Base-by-base conservation (phyloP, 2,888 invertebrate genomes). In the Julus scandinavius region DNA sequence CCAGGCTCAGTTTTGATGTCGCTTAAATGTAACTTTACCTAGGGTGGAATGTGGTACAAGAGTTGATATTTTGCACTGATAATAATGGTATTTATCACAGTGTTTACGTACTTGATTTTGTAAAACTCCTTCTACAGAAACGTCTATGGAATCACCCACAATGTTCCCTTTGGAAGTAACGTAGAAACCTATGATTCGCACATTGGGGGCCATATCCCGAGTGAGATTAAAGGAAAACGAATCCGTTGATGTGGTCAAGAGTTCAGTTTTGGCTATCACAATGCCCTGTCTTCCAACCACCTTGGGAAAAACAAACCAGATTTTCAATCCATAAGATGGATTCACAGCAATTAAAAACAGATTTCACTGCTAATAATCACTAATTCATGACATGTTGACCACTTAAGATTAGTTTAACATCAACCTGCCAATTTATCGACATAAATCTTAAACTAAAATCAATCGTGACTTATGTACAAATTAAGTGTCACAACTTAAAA, bases 111-210 rank as follows among this genome's bases (percentile, higher is more conserved):
- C 86, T 29, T 45, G 86, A 17, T 45, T 86, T 54, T 50, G 54
- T 20, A 86, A 7, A 45, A 54, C 20, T 20, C 86, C 86, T 29
- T n/a, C 54, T 13, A 86, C 86, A 17, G 49, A 50, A 54, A 86
- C 29, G 29, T 50, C 86, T 17, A 86, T 3, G 54, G 86, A n/a
- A 20, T 86, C 86, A 6, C 86, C 86, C 45, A 86, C 86, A 50
- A 86, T 45, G 50, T 86, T 54, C n/a, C 86, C 86, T 20, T 54
- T 54, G 13, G 9, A 5, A 15, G 86, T 86, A 15, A 54, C 50
- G 29, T 86, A 86, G 29, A 11, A 86, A 20, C 17, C 86, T 38
- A 54, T 4, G 50, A 86, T 86, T 15, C 50, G 20, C 0, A 86
- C 49, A 15, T 20, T n/a, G 17, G 86, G 86, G 1, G 86, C 49